phyloP scores from a whole-genome alignment of 2,113 vertebrate species.

The Gopherus evgoodei region DNA sequence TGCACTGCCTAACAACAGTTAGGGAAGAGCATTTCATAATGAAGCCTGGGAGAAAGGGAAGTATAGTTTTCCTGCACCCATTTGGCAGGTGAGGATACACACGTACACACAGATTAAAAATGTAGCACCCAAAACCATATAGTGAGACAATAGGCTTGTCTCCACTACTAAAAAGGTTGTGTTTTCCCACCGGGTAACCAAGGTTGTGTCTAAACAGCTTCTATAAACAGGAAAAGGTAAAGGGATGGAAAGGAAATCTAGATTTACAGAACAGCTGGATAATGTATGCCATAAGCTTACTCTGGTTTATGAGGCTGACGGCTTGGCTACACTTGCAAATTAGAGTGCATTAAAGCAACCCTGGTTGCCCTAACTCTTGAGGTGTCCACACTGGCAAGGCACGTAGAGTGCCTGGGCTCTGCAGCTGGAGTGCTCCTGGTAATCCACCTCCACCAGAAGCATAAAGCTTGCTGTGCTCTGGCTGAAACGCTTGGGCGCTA shows the following conservation, averaged over 20 bases:
- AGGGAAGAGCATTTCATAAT: background rate
- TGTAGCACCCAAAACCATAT: background rate
- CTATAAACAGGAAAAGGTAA: too few relatives aligned
- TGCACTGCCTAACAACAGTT: background rate
- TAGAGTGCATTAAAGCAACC: too few relatives aligned
- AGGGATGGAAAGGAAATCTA: too few relatives aligned
- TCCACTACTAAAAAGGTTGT: background rate
- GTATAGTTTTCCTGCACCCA: background rate
- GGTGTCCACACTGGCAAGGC: too few relatives aligned
- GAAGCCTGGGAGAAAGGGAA: background rate
- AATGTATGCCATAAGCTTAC: background rate
- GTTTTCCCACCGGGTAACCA: background rate
- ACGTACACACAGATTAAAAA: fast-evolving
- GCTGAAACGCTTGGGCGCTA: too few relatives aligned
- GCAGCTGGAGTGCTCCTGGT: too few relatives aligned
- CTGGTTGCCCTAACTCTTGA: too few relatives aligned
- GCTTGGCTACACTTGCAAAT: too few relatives aligned
- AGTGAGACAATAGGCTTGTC: background rate
- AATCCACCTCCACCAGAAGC: too few relatives aligned
- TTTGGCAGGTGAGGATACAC: fast-evolving
- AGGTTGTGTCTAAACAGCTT: background rate
- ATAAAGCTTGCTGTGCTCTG: too few relatives aligned
- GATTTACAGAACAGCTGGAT: too few relatives aligned
- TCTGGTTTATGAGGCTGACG: background rate
- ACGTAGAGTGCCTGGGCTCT: too few relatives aligned